Evolutionary conservation across 2,797 vertebrate species (phyloP).

Genomic region (Oreochromis mossambicus): DNA sequence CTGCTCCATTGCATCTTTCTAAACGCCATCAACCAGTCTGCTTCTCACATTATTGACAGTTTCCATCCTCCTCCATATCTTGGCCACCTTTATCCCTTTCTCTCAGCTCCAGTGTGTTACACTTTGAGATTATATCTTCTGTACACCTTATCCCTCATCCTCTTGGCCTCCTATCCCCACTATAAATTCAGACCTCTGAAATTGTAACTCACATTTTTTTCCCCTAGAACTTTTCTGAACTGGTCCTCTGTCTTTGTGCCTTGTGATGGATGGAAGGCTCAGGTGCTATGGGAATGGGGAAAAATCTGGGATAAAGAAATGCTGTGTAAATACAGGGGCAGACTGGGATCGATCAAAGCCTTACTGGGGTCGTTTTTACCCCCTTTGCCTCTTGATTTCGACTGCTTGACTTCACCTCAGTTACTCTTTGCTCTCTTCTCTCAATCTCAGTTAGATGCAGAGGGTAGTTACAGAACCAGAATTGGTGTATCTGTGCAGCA

Average conservation of each 20-base stretch:
- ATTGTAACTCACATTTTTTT: not conserved
- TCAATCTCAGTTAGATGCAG: conserved; percentile 13
- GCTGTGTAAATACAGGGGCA: conserved; percentile 31
- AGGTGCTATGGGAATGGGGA: conserved; percentile 5
- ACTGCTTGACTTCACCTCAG: not conserved
- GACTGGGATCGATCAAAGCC: conserved; percentile 15
- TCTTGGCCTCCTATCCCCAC: not conserved
- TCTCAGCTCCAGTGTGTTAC: not conserved
- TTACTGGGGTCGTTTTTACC: conserved; percentile 6
- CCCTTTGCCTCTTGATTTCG: conserved; percentile 37
- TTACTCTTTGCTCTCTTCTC: not conserved
- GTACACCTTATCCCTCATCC: conserved; percentile 13
- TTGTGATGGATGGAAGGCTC: conserved; percentile 18
- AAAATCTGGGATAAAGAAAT: conserved; percentile 11
- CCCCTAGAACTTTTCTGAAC: not conserved
- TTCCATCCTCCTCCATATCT: conserved; percentile 3
- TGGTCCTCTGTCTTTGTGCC: not conserved
- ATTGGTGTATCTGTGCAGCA: conserved; percentile 14
- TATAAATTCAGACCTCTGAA: conserved; percentile 6
- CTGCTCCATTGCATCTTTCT: not conserved
- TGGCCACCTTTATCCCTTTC: not conserved
- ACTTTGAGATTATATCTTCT: conserved; percentile 29
- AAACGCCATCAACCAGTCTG: not conserved
- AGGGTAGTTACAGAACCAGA: not conserved
- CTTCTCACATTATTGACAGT: conserved; percentile 1